Percentiles rank a stretch among this genome's conserved stretches.
Evolutionary conservation across 2,888 invertebrate species (phyloP).

Genomic region (Lochmaea capreae): DNA sequence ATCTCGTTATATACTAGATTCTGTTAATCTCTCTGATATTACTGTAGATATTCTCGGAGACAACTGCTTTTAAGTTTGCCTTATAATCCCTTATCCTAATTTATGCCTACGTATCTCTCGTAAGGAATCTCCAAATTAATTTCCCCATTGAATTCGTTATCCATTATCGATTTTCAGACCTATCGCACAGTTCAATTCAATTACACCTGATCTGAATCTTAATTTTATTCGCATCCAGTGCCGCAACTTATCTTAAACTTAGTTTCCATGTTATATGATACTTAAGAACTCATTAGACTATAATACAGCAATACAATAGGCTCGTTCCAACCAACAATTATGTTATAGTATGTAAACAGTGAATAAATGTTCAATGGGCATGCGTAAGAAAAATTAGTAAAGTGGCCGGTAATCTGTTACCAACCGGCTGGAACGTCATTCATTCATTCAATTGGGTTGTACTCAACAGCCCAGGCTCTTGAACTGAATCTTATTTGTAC

Average conservation of each 20-base stretch:
- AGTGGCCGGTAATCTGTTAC: too few species aligned
- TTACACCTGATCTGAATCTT: constrained; percentile 1
- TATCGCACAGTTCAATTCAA: constrained; percentile 25
- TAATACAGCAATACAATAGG: too few species aligned
- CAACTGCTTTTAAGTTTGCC: neutral
- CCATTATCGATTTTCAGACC: constrained; percentile 26
- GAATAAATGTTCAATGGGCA: too few species aligned
- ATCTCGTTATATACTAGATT: neutral
- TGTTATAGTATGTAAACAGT: too few species aligned
- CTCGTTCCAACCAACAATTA: too few species aligned
- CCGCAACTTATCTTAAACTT: neutral
- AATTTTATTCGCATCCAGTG: neutral
- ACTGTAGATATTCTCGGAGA: neutral
- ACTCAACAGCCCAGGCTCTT: too few species aligned
- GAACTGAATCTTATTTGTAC: too few species aligned
- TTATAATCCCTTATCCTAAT: constrained; percentile 12
- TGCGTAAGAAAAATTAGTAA: too few species aligned
- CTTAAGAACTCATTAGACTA: neutral
- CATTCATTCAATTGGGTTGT: too few species aligned
- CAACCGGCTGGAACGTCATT: too few species aligned
- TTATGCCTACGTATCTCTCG: constrained; percentile 17
- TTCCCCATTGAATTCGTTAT: constrained; percentile 23
- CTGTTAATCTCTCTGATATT: constrained; percentile 2
- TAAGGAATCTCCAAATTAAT: constrained; percentile 27
- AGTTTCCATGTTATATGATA: neutral